Evolutionary conservation across 2,797 vertebrate genomes (phyloP).

Genomic region (Arrhamphus sclerolepis): DNA sequence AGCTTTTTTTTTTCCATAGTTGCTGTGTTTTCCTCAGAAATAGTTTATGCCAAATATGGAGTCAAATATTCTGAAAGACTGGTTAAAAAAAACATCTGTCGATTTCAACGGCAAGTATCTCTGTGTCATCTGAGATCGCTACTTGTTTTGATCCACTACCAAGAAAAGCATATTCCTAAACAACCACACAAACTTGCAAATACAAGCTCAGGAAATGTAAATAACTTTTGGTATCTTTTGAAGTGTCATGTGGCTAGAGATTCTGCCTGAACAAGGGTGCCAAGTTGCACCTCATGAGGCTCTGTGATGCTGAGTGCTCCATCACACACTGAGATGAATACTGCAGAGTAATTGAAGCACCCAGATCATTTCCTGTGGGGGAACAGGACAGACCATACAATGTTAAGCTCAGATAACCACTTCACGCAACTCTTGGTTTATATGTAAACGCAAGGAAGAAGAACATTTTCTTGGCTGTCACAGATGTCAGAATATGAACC

Average conservation of each 20-base stretch:
- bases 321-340: conserved; percentile 65
- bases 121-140: neutral
- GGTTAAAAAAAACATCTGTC: neutral
- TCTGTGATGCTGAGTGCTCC: conserved; percentile 13
- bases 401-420: conserved; percentile 21
- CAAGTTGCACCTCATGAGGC: conserved; percentile 38
- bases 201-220: neutral
- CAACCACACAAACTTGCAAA: conserved; percentile 10
- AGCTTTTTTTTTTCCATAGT: neutral
- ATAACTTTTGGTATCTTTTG: too few species aligned
- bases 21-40: neutral
- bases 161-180: neutral
- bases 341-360: conserved; percentile 76
- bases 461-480: conserved; percentile 42
- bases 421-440: conserved; percentile 39
- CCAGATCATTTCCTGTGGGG: conserved; percentile 72
- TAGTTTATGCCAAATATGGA: conserved; percentile 7
- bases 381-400: conserved; percentile 39
- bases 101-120: neutral
- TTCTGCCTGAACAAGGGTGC: conserved; percentile 23
- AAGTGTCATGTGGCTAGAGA: conserved; percentile 6
- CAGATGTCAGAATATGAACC: conserved; percentile 29
- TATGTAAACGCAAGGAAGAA: conserved; percentile 7
- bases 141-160: neutral
- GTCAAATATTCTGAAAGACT: neutral